These are phyloP conservation scores for Exephanes ischioxanthus DNA, from an alignment of 2,888 invertebrate species.

Conservation along the genomic window DNA sequence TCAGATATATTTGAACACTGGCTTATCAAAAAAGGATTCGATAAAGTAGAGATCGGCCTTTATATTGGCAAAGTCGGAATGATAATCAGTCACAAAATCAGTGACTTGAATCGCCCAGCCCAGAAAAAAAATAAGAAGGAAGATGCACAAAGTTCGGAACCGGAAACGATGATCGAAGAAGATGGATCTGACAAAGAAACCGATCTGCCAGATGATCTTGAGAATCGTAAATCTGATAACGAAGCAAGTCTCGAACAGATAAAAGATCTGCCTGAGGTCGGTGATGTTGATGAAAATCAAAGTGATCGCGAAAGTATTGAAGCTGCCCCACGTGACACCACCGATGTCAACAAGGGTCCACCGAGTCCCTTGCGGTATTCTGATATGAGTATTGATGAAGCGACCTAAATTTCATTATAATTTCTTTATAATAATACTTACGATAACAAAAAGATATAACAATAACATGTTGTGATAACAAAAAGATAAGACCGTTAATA, in stretches of 20 bases:
- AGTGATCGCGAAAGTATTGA: background rate
- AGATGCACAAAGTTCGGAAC: background rate
- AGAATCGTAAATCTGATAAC: background rate
- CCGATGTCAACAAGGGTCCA: background rate
- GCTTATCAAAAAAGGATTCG: slow-evolving; percentile 4
- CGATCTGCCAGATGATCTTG: background rate
- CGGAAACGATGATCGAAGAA: too few relatives aligned
- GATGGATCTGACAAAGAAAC: background rate
- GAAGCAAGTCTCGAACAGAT: background rate
- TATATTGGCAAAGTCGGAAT: slow-evolving; percentile 1
- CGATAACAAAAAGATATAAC: too few relatives aligned
- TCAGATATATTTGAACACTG: slow-evolving; percentile 1
- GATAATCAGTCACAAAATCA: slow-evolving; percentile 4
- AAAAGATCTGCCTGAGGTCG: background rate
- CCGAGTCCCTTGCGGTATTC: background rate
- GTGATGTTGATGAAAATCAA: background rate
- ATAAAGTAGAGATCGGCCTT: background rate
- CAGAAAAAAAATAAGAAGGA: background rate
- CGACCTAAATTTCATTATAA: background rate
- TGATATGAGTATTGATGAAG: background rate
- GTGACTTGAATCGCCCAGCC: slow-evolving; percentile 4
- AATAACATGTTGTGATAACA: too few relatives aligned
- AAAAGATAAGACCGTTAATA: background rate
- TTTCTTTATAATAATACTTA: background rate
- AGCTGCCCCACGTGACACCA: background rate